A percentile compares a stretch with the other conserved stretches of the same genome.
Evolutionary conservation across 1,140 invertebrate species (phyloP).

Genomic region (Atopsyche davidsoni): DNA sequence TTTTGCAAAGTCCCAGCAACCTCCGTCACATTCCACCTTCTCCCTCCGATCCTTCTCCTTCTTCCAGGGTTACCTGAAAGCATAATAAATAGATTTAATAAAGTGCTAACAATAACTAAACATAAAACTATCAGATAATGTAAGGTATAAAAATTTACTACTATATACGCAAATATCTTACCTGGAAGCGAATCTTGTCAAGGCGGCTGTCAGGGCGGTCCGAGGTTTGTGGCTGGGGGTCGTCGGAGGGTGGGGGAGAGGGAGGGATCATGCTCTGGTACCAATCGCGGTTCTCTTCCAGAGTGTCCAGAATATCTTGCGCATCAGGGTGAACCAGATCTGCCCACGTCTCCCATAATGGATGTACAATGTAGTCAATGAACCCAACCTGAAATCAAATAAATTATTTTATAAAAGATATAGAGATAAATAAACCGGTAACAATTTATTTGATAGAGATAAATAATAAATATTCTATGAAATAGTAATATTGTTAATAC

Average conservation of each 20-base stretch:
- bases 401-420: conserved; percentile 1
- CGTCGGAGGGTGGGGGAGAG: conserved; percentile 64
- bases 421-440: neutral
- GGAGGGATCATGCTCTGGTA: conserved; percentile 85
- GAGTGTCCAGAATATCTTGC: conserved; percentile 92
- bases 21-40: conserved; percentile 81
- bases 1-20: conserved; percentile 76
- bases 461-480: neutral
- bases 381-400: conserved; percentile 76
- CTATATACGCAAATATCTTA: conserved; percentile 30
- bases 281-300: conserved; percentile 98
- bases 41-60: conserved; percentile 61
- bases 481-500: neutral
- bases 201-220: conserved; percentile 47
- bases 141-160: conserved; percentile 11
- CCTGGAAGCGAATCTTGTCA: conserved; percentile 63
- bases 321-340: conserved; percentile 98
- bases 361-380: conserved; percentile 99
- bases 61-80: conserved; percentile 77
- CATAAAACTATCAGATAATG: neutral
- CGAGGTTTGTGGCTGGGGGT: conserved; percentile 40
- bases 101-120: neutral
- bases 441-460: neutral
- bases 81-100: conserved; percentile 31
- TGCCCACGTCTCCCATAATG: conserved; percentile 99